Evolutionary conservation across 2,888 invertebrate genomes (phyloP), one percentile per base, ranked within the genome.

Genomic region (Pelosia muscerda): DNA sequence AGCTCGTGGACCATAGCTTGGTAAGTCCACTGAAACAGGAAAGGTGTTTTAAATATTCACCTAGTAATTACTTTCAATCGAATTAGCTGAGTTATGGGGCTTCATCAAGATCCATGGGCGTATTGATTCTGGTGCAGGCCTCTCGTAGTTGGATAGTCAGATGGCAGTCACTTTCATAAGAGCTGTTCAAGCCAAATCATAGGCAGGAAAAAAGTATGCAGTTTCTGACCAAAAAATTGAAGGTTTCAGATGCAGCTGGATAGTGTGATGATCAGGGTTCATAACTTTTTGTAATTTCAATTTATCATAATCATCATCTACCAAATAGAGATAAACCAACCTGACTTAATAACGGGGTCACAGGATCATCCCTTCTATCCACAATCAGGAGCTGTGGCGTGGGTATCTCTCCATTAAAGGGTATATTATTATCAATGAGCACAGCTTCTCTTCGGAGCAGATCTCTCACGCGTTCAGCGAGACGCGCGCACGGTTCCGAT

Each of bases 1-100:
- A 99, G 92, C 91, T 99, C 99, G 91, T 99, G 99, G 13, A 99
- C 99, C 99, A 99, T 99, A 2, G 99, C 99, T 91, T 99, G 99
- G 93, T 99, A 99, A 0, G 99, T 99, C 99, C 99, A 99, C 96
- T 99, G 96, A 0, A 49, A 49, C 82, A 83, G 22, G 2, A 23
- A 55, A 55, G 1, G 13, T 55, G 2, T 13, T 23, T 25, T 11
- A n/a, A n/a, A 53, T 53, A 53, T 11, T 42, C n/a, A n/a, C n/a
- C n/a, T 42, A 28, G 6, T 28, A 28, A 5, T 28, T 5, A 28
- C 28, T 28, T 28, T 28, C 6, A 28, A 5, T 28, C 28, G 28
- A 28, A 28, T 6, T 6, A 28, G 3, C 28, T 28, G n/a, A n/a
- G n/a, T n/a, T n/a, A n/a, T n/a, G n/a, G n/a, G n/a, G n/a, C n/a